Conservation (phyloP, 2,888 invertebrate genomes). For the Lycaena phlaeas region DNA sequence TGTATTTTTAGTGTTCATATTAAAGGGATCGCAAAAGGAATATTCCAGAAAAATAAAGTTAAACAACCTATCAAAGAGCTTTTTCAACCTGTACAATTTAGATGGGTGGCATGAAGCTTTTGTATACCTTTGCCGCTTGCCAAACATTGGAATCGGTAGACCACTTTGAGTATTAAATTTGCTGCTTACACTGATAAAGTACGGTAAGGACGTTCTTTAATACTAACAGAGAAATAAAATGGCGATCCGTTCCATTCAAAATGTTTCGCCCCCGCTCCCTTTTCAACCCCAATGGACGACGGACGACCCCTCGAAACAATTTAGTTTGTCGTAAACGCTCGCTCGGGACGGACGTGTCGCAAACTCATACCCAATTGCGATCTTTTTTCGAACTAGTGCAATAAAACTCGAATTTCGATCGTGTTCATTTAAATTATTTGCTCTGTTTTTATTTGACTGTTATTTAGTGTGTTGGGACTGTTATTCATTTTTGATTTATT, state of each 20-base stretch:
- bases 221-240: constrained; percentile 18
- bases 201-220: constrained; percentile 23
- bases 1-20: no score
- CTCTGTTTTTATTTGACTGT: constrained; percentile 19
- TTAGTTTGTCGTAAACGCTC: constrained; percentile 44
- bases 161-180: background rate
- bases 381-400: constrained; percentile 53
- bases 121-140: no score
- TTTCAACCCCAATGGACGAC: constrained; percentile 30
- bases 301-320: constrained; percentile 28
- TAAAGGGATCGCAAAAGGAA: no score
- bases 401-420: constrained; percentile 38
- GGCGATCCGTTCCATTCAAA: constrained; percentile 24
- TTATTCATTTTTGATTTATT: constrained; percentile 30
- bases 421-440: constrained; percentile 23
- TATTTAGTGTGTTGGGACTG: constrained; percentile 30
- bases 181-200: constrained; percentile 23
- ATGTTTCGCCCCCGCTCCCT: constrained; percentile 38
- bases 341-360: constrained; percentile 28
- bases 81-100: no score
- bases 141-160: no score
- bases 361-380: constrained; percentile 33
- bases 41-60: no score
- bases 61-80: no score
- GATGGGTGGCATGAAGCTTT: no score